phyloP scores from a whole-genome alignment of 2,888 invertebrate species.

The Ceraclea dissimilis region DNA sequence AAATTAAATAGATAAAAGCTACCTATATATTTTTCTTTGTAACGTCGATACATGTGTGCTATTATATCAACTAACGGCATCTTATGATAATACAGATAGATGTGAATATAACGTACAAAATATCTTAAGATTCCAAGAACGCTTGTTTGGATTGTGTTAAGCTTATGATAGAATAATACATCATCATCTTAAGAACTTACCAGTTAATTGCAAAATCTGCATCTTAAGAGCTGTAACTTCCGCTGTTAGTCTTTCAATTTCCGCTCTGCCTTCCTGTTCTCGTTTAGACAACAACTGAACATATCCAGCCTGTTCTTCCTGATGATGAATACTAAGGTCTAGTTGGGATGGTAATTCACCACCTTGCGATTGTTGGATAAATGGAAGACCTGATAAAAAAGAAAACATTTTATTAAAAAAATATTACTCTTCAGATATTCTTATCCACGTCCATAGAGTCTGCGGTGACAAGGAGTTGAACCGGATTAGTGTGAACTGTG shows the following conservation, averaged over 20 bases:
- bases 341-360: slow-evolving; percentile 9
- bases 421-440: not conserved
- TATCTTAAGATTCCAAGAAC: no score
- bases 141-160: no score
- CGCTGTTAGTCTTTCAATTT: slow-evolving; percentile 53
- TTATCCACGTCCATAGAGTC: not conserved
- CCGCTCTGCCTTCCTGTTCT: slow-evolving; percentile 53
- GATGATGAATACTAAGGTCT: slow-evolving; percentile 2
- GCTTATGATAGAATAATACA: no score
- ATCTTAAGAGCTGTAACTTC: slow-evolving; percentile 55
- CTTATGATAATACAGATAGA: no score
- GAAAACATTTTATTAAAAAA: not conserved
- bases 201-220: slow-evolving; percentile 50
- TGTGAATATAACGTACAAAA: no score
- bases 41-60: no score
- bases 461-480: no score
- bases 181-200: no score
- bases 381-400: slow-evolving; percentile 15
- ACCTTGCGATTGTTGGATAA: slow-evolving; percentile 17
- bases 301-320: slow-evolving; percentile 34
- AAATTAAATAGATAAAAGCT: no score
- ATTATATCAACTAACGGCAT: no score
- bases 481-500: no score
- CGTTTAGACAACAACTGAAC: slow-evolving; percentile 49
- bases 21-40: no score